Percentiles rank a stretch among this genome's conserved stretches.
These are phyloP conservation scores for Trichonephila inaurata DNA, from an alignment of 1,140 invertebrate species.

Conservation along the genomic window DNA sequence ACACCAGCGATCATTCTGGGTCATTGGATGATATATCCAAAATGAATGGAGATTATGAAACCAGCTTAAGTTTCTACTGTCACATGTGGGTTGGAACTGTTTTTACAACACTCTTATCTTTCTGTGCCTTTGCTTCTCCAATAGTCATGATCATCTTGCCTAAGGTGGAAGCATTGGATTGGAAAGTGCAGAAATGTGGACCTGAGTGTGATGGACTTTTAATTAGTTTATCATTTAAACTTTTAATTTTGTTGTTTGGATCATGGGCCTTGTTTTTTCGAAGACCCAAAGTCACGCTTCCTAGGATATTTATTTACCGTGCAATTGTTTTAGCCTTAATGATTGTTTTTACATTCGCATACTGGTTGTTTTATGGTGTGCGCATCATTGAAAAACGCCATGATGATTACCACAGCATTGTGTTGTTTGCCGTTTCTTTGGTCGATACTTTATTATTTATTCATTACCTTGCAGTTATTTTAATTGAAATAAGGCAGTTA, in stretches of 20 bases:
- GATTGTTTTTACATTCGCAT: slow-evolving; percentile 95
- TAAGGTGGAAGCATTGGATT: slow-evolving; percentile 85
- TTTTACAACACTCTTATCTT: slow-evolving; percentile 88
- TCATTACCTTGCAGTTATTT: slow-evolving; percentile 95
- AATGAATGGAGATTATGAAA: slow-evolving; percentile 80
- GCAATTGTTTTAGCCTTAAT: slow-evolving; percentile 92
- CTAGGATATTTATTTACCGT: slow-evolving; percentile 94
- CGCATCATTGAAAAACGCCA: slow-evolving; percentile 85
- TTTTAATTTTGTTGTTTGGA: slow-evolving; percentile 93
- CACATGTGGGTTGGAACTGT: slow-evolving; percentile 89
- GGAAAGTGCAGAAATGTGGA: slow-evolving; percentile 84
- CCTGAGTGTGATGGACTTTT: slow-evolving; percentile 94
- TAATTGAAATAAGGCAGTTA: slow-evolving; percentile 95
- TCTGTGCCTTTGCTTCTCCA: slow-evolving; percentile 93
- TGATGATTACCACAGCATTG: slow-evolving; percentile 83
- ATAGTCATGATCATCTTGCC: slow-evolving; percentile 96
- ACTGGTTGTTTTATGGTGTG: slow-evolving; percentile 98
- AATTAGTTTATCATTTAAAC: slow-evolving; percentile 94
- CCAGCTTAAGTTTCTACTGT: slow-evolving; percentile 85
- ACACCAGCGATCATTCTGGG: slow-evolving; percentile 96
- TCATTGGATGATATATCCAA: slow-evolving; percentile 91
- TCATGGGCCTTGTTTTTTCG: slow-evolving; percentile 91
- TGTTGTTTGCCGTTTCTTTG: slow-evolving; percentile 93
- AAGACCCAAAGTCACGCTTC: slow-evolving; percentile 91
- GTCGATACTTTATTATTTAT: slow-evolving; percentile 96